A percentile compares a stretch with the other conserved stretches of the same genome.
phyloP scores from a whole-genome alignment of 2,888 invertebrate genomes.

The Phengaris alcon region DNA sequence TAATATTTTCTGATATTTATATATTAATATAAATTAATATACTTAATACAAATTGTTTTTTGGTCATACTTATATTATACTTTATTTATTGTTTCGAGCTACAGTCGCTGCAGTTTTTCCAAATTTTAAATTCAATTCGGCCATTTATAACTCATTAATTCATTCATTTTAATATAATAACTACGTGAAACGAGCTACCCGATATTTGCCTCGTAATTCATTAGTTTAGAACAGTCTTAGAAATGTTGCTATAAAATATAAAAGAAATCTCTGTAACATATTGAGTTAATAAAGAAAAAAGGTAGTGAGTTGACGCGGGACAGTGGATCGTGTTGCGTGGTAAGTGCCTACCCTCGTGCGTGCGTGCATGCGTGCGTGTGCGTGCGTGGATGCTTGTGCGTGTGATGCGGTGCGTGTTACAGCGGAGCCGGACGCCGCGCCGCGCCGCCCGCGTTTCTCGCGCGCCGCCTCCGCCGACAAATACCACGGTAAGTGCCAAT shows the following conservation, averaged over 20 bases:
- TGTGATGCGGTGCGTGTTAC: slow-evolving; percentile 44
- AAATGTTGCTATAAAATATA: no score
- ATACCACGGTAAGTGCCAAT: slow-evolving; percentile 63
- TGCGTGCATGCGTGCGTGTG: slow-evolving; percentile 37
- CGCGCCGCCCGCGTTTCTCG: slow-evolving; percentile 75
- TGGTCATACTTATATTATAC: slow-evolving; percentile 38
- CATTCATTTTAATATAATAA: slow-evolving; percentile 34
- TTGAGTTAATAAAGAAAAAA: background rate
- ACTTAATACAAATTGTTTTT: slow-evolving; percentile 37
- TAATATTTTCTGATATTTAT: slow-evolving; percentile 8
- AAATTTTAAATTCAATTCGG: slow-evolving; percentile 54
- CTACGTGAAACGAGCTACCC: background rate
- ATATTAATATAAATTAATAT: slow-evolving; percentile 33
- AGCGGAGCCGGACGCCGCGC: slow-evolving; percentile 56
- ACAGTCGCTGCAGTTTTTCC: slow-evolving; percentile 59
- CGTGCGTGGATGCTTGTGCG: slow-evolving; percentile 39
- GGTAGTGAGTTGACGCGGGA: slow-evolving; percentile 26
- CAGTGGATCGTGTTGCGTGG: slow-evolving; percentile 31
- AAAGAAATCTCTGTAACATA: background rate
- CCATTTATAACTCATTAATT: slow-evolving; percentile 49
- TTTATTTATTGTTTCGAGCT: slow-evolving; percentile 50
- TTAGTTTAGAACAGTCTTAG: background rate
- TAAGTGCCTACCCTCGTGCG: slow-evolving; percentile 35
- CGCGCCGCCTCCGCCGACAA: slow-evolving; percentile 76
- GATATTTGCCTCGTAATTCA: background rate